phyloP scores from a whole-genome alignment of 2,113 vertebrate species.

The Prunella himalayana region DNA sequence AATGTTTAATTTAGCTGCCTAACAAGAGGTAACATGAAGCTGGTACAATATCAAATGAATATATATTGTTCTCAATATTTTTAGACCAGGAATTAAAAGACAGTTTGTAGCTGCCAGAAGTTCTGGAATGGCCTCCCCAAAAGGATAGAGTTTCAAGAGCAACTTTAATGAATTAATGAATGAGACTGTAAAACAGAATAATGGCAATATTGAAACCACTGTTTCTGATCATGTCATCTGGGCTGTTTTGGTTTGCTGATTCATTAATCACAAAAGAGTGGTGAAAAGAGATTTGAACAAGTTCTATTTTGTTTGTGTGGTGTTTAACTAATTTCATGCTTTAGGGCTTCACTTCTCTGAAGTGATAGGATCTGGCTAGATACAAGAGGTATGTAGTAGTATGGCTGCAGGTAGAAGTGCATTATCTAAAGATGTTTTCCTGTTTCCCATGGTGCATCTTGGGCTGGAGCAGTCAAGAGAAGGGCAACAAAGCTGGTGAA shows the following conservation, averaged over 20 bases:
- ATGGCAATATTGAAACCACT: neutral
- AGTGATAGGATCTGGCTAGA: neutral
- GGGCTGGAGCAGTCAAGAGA: neutral
- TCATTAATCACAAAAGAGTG: neutral
- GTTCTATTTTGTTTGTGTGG: neutral
- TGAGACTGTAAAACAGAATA: neutral
- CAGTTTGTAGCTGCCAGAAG: neutral
- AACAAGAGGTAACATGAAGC: neutral
- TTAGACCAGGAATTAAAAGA: neutral
- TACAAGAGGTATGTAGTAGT: rapidly evolving
- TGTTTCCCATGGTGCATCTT: neutral
- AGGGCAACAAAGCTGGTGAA: neutral
- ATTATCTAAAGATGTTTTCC: neutral
- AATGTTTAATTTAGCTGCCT: neutral
- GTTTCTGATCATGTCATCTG: neutral
- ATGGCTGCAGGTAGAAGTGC: neutral
- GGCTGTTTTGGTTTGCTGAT: neutral
- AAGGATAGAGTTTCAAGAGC: neutral
- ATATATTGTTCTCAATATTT: neutral
- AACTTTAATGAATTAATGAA: neutral
- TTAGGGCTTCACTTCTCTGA: neutral
- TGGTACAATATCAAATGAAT: neutral
- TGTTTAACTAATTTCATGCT: neutral
- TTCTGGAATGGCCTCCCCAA: neutral
- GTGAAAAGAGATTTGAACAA: neutral